Percentiles rank a stretch among this genome's conserved stretches.
phyloP scores from a whole-genome alignment of 2,113 vertebrate species.

The Urocolius indicus region DNA sequence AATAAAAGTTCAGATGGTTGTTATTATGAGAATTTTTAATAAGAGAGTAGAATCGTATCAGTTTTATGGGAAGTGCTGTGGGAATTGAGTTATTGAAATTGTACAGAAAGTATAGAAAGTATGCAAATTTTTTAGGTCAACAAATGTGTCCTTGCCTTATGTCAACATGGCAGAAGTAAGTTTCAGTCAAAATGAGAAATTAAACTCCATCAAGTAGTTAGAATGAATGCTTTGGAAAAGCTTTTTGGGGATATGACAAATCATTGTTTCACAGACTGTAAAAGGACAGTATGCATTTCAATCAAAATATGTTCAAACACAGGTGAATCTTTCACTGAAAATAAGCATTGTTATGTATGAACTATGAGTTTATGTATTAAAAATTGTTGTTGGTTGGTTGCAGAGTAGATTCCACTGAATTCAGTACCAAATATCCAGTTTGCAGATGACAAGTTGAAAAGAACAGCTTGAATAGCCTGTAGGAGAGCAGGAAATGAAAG shows the following conservation, averaged over 20 bases:
- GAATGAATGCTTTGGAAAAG: not conserved
- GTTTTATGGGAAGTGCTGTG: not conserved
- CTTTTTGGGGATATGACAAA: not conserved
- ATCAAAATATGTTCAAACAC: not conserved
- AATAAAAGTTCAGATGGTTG: not conserved
- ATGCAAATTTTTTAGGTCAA: not conserved
- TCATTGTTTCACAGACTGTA: not conserved
- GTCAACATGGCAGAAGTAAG: not conserved
- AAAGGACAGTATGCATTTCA: not conserved
- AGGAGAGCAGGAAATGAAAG: not conserved
- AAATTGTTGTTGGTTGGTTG: not conserved
- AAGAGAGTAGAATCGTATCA: not conserved
- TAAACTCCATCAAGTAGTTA: not conserved
- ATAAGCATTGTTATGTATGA: not conserved
- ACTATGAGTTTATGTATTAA: not conserved
- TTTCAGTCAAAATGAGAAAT: not conserved
- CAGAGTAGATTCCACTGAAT: not conserved
- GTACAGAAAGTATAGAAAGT: not conserved
- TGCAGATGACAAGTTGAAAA: not conserved
- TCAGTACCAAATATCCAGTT: not conserved
- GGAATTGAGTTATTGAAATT: not conserved
- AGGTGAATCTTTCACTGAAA: not conserved
- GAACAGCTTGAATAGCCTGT: not conserved
- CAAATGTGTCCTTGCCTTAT: not conserved
- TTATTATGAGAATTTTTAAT: not conserved